Base-by-base conservation (phyloP, 2,797 vertebrate genomes). In the Phoebastria nigripes region DNA sequence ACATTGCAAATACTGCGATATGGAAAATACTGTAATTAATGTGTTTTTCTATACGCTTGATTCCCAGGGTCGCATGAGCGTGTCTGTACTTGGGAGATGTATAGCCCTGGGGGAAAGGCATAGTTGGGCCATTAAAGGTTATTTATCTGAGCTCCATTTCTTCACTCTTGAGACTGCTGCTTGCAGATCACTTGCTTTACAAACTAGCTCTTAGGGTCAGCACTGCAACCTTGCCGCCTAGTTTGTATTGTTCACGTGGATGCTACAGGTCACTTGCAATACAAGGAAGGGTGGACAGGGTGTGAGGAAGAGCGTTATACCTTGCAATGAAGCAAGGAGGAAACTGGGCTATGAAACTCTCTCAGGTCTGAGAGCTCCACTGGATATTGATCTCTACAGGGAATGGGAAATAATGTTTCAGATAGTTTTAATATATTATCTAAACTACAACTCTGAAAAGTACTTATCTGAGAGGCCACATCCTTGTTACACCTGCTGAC, bases 401-500 rank as follows among this genome's bases (percentile, higher is more conserved):
- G 24, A 67, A 55, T 5, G 46, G 70, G 24, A 28, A 63, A 39
- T 29, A 52, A 29, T 8, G 12, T 70, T 91, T 58, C 37, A 28
- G 79, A 10, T 59, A 46, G 39, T 55, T 77, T 80, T 55, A 63
- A 26, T 54, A 13, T 33, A n/a, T 81, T 67, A n/a, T 26, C 70
- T 61, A 39, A 91, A 51, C 35, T 25, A 24, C 80, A 63, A 3
- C 35, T 77, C 72, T 39, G 65, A 29, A 49, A 17, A 59, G 76
- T 11, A 61, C 73, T 44, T 94, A 39, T 79, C 61, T 74, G 93
- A 83, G 74, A 35, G 37, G 63, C 49, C 73, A 3, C 55, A 25
- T 92, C 70, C 89, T 82, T 17, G 81, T 92, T 79, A 54, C 55
- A 82, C 87, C 90, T 65, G 77, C 91, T 71, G 89, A 16, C 82